Percentiles rank a stretch among this genome's conserved stretches.
Conservation (phyloP, 2,797 vertebrate genomes). For the Craterocephalus amniculus region DNA sequence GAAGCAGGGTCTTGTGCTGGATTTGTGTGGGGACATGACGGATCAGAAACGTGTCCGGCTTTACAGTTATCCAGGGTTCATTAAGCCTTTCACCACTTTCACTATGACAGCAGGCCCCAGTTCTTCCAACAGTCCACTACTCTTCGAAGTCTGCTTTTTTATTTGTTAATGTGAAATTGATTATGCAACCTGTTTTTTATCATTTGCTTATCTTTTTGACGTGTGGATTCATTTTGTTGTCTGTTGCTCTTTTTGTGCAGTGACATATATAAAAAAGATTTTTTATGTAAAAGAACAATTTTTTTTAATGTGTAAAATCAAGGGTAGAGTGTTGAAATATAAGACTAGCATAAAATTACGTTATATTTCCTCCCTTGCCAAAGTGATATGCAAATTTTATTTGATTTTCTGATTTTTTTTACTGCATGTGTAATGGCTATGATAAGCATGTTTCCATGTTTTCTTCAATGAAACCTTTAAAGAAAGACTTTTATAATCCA, state of each 20-base stretch:
- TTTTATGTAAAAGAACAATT: conserved; percentile 74
- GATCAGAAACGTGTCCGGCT: conserved; percentile 48
- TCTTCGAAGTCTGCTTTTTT: conserved; percentile 68
- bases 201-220: conserved; percentile 63
- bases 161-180: conserved; percentile 76
- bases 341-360: conserved; percentile 63
- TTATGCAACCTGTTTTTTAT: conserved; percentile 73
- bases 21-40: conserved; percentile 13
- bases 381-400: conserved; percentile 81
- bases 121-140: conserved; percentile 64
- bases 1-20: too few species aligned
- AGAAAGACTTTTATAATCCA: conserved; percentile 59
- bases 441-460: conserved; percentile 82
- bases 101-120: conserved; percentile 28
- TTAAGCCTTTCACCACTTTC: conserved; percentile 19
- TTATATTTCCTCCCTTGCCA: conserved; percentile 79
- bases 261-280: conserved; percentile 72
- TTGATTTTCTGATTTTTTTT: conserved; percentile 65
- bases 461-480: conserved; percentile 68
- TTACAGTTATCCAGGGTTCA: conserved; percentile 45
- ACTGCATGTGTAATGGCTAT: conserved; percentile 81
- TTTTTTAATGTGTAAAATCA: conserved; percentile 69
- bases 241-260: conserved; percentile 81
- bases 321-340: conserved; percentile 65
- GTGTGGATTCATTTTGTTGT: conserved; percentile 77